Evolutionary conservation across 1,140 invertebrate species (phyloP).

Genomic region (Alviniconcha marisindica): DNA sequence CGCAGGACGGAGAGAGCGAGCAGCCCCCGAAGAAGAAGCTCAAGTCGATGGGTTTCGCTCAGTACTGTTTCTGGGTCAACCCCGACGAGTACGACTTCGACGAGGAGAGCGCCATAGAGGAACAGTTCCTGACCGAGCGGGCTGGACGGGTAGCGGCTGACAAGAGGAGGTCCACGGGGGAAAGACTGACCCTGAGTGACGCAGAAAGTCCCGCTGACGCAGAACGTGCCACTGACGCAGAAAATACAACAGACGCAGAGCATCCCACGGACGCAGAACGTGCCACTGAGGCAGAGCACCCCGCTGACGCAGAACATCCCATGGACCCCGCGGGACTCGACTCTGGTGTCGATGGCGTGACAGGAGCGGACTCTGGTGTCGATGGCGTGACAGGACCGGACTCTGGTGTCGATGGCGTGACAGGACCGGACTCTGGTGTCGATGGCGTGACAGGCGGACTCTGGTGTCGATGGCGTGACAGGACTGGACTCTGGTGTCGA

Average conservation of each 20-base stretch:
- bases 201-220: too few relatives aligned
- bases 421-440: too few relatives aligned
- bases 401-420: not conserved
- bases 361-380: not conserved
- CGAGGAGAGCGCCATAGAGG: not conserved
- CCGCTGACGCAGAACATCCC: too few relatives aligned
- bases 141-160: not conserved
- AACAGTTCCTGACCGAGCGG: not conserved
- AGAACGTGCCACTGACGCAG: too few relatives aligned
- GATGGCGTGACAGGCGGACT: not conserved
- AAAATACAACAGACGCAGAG: too few relatives aligned
- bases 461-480: not conserved
- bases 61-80: constrained; percentile 24
- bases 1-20: not conserved
- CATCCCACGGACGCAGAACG: too few relatives aligned
- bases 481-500: too few relatives aligned
- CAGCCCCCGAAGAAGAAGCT: not conserved
- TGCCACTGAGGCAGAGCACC: too few relatives aligned
- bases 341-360: too few relatives aligned
- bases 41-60: not conserved
- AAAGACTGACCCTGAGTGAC: too few relatives aligned
- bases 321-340: not conserved
- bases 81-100: constrained; percentile 13
- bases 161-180: not conserved
- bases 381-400: not conserved